phyloP scores from a whole-genome alignment of 92 coral and sea anemone species.

The Palythoa grandiflora region DNA sequence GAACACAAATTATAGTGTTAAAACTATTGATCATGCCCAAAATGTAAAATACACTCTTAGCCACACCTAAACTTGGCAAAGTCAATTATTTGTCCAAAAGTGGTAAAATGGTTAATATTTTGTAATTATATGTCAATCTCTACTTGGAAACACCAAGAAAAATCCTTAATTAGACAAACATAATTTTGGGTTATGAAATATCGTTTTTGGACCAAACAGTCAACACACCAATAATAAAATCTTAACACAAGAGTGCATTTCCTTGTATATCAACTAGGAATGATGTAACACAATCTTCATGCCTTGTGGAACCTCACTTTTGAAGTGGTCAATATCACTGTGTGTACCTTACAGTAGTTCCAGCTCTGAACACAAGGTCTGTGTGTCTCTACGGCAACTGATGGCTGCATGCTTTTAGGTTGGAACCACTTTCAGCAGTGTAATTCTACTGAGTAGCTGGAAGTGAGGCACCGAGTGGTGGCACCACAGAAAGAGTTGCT shows the following conservation, averaged over 20 bases:
- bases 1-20: background rate
- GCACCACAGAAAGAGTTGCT: slow-evolving; percentile 50
- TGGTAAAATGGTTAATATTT: background rate
- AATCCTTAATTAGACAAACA: background rate
- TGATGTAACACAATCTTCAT: background rate
- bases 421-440: background rate
- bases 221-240: slow-evolving; percentile 22
- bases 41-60: background rate
- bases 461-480: slow-evolving; percentile 50
- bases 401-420: background rate
- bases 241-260: background rate
- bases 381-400: background rate
- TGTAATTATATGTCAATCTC: background rate
- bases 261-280: background rate
- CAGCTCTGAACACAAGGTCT: background rate
- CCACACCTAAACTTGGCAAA: background rate
- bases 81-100: slow-evolving; percentile 3
- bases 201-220: background rate
- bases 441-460: slow-evolving; percentile 56
- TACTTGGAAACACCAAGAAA: slow-evolving; percentile 24
- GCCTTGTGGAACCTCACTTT: background rate
- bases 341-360: background rate
- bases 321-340: background rate
- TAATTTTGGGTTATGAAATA: background rate
- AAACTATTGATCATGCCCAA: background rate